A percentile compares a stretch with the other conserved stretches of the same genome.
Conservation (phyloP, 2,797 vertebrate species). For the Galago senegalensis region DNA sequence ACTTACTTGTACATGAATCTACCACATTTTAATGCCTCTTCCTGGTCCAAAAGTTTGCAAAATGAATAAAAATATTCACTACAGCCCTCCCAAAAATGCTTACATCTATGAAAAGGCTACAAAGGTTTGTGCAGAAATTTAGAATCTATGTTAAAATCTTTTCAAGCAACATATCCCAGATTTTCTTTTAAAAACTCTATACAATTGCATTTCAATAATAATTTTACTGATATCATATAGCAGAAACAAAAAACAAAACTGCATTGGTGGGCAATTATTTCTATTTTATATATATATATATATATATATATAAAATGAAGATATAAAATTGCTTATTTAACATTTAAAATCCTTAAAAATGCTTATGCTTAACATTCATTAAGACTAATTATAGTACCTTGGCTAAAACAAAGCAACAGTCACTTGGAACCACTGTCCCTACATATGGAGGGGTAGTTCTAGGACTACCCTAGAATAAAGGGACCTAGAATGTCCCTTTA, state of each 20-base stretch:
- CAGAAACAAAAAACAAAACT: constrained; percentile 66
- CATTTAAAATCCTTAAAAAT: constrained; percentile 76
- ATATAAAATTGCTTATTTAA: constrained; percentile 79
- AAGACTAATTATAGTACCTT: constrained; percentile 81
- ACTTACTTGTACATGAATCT: constrained; percentile 28
- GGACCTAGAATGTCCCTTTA: too few species aligned
- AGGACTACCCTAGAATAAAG: too few species aligned
- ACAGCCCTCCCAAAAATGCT: constrained; percentile 42
- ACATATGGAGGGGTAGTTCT: not conserved
- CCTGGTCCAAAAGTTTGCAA: not conserved
- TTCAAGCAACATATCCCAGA: constrained; percentile 62
- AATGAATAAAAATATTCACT: constrained; percentile 36
- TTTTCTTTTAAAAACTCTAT: constrained; percentile 64
- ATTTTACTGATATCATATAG: constrained; percentile 72
- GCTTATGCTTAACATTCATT: constrained; percentile 65
- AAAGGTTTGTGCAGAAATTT: constrained; percentile 70
- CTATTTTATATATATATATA: constrained; percentile 61
- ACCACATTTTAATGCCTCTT: constrained; percentile 57
- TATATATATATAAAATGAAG: constrained; percentile 73
- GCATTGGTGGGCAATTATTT: constrained; percentile 74
- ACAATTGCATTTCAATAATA: constrained; percentile 79
- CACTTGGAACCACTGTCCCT: not conserved
- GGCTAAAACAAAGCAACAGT: constrained; percentile 42
- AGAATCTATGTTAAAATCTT: constrained; percentile 68
- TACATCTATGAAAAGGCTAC: constrained; percentile 66